These are phyloP conservation scores for Ranitomeya imitator DNA, from an alignment of 2,113 vertebrate species.

Conservation along the genomic window DNA sequence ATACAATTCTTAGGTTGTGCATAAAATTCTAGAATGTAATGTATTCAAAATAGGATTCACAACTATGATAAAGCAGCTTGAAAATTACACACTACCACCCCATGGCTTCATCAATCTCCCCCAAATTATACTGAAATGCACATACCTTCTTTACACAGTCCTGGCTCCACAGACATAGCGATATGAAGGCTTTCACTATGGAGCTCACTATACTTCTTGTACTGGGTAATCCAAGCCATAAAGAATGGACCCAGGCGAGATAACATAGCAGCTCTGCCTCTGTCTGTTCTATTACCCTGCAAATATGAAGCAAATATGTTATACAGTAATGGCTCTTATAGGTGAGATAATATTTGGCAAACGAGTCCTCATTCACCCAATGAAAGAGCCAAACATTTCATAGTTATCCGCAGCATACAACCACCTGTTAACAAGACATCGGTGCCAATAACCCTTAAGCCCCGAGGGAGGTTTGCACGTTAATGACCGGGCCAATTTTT, in stretches of 20 bases:
- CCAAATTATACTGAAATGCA: not conserved
- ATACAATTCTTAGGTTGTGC: not conserved
- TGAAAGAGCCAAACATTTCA: no score
- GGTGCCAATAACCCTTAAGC: no score
- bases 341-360: no score
- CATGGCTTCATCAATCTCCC: no score
- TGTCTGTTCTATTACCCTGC: conserved; percentile 9
- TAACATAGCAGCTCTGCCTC: conserved; percentile 38
- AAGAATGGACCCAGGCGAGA: conserved; percentile 41
- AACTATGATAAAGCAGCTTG: not conserved
- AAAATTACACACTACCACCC: not conserved
- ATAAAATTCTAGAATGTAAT: not conserved
- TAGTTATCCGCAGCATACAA: no score
- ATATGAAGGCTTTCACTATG: conserved; percentile 55
- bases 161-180: conserved; percentile 69
- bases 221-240: conserved; percentile 45
- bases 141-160: conserved; percentile 66
- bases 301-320: not conserved
- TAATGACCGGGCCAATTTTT: no score
- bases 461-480: no score
- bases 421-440: no score
- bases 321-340: not conserved
- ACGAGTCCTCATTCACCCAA: no score
- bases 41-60: not conserved
- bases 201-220: conserved; percentile 62